These are phyloP conservation scores for Thomomys bottae DNA, from an alignment of 2,113 vertebrate genomes.

Conservation along the genomic window DNA sequence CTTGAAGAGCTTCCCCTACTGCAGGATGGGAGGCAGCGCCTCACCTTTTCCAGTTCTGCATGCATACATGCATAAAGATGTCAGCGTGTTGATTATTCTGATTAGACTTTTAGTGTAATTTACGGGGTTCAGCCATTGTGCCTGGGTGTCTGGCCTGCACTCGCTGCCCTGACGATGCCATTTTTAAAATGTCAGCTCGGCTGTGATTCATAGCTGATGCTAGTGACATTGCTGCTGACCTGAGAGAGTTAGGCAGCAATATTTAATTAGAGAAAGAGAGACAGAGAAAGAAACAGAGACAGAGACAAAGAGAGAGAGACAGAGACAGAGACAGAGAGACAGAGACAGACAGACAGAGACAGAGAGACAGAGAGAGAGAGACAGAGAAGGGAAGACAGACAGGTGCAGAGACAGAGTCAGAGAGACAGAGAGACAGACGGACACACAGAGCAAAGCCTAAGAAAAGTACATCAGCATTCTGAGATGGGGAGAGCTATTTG, in stretches of 20 bases:
- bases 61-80: slow-evolving; percentile 73
- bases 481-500: background rate
- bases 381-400: too few species aligned
- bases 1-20: background rate
- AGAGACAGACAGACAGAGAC: too few species aligned
- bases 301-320: background rate
- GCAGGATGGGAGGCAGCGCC: background rate
- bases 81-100: slow-evolving; percentile 76
- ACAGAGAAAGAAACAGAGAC: background rate
- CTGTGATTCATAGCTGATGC: slow-evolving; percentile 75
- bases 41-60: background rate
- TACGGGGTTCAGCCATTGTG: slow-evolving; percentile 76
- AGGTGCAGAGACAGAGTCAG: too few species aligned
- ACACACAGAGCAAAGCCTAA: too few species aligned
- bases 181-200: slow-evolving; percentile 80
- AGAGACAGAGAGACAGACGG: too few species aligned
- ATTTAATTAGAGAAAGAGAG: slow-evolving; percentile 74
- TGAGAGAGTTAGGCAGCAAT: slow-evolving; percentile 75
- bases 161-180: slow-evolving; percentile 71
- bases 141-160: slow-evolving; percentile 73
- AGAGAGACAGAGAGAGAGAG: too few species aligned
- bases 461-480: too few species aligned
- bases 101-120: slow-evolving; percentile 81
- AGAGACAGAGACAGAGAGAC: background rate
- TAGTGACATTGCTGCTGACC: slow-evolving; percentile 74